Evolutionary conservation across 2,888 invertebrate genomes (phyloP).

Genomic region (Harmothoe impar): DNA sequence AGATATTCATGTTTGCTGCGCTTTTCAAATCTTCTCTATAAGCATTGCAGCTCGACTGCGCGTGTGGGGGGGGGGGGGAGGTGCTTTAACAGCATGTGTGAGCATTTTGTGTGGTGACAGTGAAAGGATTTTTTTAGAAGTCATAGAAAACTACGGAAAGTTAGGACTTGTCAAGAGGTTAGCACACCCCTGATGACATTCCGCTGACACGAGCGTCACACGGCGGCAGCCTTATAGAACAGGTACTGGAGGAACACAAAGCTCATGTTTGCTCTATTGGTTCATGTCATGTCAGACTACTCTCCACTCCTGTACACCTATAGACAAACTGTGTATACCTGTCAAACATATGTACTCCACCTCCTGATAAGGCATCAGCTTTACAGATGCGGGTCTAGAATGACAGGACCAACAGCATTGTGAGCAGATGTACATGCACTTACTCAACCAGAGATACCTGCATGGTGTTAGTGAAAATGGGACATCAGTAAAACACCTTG

Average conservation of each 20-base stretch:
- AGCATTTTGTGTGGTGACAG: too few relatives aligned
- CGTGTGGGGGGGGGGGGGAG: too few relatives aligned
- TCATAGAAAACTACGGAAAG: neutral
- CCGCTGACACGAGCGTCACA: neutral
- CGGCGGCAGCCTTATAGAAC: neutral
- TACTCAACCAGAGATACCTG: too few relatives aligned
- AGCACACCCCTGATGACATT: neutral
- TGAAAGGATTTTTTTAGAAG: too few relatives aligned
- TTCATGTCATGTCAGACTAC: neutral
- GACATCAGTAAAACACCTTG: too few relatives aligned
- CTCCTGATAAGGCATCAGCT: neutral
- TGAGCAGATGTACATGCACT: too few relatives aligned
- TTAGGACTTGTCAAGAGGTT: neutral
- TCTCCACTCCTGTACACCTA: neutral
- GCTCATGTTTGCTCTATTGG: neutral
- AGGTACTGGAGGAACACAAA: conserved; percentile 13
- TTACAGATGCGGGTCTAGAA: neutral
- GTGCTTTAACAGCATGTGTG: too few relatives aligned
- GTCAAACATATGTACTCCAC: neutral
- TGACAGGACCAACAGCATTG: too few relatives aligned
- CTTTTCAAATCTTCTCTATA: too few relatives aligned
- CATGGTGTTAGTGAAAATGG: too few relatives aligned
- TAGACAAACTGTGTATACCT: neutral
- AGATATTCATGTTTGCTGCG: too few relatives aligned
- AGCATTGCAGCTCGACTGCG: too few relatives aligned